These are phyloP conservation scores for Sarcophaga rosellei DNA, from an alignment of 2,888 invertebrate genomes.

Conservation along the genomic window DNA sequence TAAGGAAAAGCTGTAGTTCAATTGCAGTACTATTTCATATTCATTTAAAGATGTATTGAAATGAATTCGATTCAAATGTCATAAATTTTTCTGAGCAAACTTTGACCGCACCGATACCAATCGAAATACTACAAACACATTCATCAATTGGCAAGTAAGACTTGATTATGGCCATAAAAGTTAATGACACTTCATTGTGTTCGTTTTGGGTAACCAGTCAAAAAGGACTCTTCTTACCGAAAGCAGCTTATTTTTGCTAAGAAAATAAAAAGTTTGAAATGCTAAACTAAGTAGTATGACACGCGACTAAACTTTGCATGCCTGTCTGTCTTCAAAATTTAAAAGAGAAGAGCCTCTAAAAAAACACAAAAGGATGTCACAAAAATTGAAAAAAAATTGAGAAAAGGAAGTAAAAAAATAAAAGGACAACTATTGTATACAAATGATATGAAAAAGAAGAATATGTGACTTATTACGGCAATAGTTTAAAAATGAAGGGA, in stretches of 20 bases:
- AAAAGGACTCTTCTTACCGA: background rate
- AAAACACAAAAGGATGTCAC: slow-evolving; percentile 22
- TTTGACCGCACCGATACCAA: slow-evolving; percentile 45
- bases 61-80: background rate
- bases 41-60: too few species aligned
- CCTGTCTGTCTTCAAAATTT: slow-evolving; percentile 3
- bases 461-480: background rate
- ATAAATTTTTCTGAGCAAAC: slow-evolving; percentile 25
- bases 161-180: slow-evolving; percentile 64
- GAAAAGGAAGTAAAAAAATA: slow-evolving; percentile 6
- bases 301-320: slow-evolving; percentile 65
- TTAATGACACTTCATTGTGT: slow-evolving; percentile 61
- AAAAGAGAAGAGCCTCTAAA: too few species aligned
- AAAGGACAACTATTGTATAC: slow-evolving; percentile 13
- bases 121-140: slow-evolving; percentile 8
- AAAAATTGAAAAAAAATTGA: background rate
- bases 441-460: slow-evolving; percentile 27
- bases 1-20: too few species aligned
- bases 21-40: too few species aligned
- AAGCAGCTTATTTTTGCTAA: background rate
- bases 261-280: slow-evolving; percentile 14
- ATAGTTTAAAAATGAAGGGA: slow-evolving; percentile 17
- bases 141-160: slow-evolving; percentile 46
- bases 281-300: slow-evolving; percentile 37
- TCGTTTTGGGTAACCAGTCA: background rate